Conservation (phyloP, 2,888 invertebrate species). For the Lithophane leautieri region DNA sequence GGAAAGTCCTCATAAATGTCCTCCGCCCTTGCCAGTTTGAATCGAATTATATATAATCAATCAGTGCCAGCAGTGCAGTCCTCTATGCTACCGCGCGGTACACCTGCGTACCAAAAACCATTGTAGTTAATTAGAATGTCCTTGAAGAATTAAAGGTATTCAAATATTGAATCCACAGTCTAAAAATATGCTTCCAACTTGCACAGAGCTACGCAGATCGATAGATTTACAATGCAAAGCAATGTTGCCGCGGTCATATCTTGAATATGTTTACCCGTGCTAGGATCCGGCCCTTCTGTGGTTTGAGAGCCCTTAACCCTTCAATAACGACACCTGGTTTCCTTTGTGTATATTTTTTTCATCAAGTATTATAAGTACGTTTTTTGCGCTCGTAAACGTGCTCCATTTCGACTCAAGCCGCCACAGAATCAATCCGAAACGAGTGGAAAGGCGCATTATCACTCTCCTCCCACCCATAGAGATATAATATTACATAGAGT, state of each 20-base stretch:
- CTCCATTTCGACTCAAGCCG: neutral
- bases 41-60: too few species aligned
- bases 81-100: too few species aligned
- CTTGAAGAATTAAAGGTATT: too few species aligned
- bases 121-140: too few species aligned
- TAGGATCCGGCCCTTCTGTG: neutral
- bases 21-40: too few species aligned
- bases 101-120: too few species aligned
- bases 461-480: too few species aligned
- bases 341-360: neutral
- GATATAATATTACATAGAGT: too few species aligned
- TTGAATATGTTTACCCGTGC: slow-evolving; percentile 16
- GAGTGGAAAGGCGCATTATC: neutral
- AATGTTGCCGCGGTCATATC: slow-evolving; percentile 17
- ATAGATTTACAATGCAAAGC: slow-evolving; percentile 42
- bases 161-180: too few species aligned
- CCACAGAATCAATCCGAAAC: neutral
- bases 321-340: neutral
- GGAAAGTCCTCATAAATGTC: too few species aligned
- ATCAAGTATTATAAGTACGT: neutral
- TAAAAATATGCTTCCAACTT: too few species aligned
- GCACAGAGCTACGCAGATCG: neutral
- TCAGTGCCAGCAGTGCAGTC: too few species aligned
- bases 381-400: slow-evolving; percentile 6
- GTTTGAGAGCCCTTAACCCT: neutral